Base-by-base conservation (phyloP, 2,113 vertebrate species). In the Anas platyrhynchos region DNA sequence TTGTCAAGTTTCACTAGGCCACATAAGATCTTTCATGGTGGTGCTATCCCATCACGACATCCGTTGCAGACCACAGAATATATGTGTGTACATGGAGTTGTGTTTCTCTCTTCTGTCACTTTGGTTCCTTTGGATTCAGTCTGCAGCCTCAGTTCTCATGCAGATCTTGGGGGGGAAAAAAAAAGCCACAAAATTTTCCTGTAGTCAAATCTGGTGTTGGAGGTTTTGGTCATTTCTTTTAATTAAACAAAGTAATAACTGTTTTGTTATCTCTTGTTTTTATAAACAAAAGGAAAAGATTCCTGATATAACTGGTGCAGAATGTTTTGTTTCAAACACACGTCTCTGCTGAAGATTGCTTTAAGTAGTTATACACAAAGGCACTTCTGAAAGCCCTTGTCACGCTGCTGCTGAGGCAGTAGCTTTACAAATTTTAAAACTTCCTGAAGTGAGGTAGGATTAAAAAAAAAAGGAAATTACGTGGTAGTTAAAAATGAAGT, bases 1-100 rank as follows among this genome's bases (percentile, higher is more conserved):
- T 99, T 95, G 99, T 99, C 48, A 98, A 99, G 97, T 99, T 99
- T 97, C 99, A 99, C 96, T 99, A 97, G 97, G 97, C 93, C 77
- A 77, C 61, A 43, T 77, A 56, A 74, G 94, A 62, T 56, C 44
- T 93, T 95, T 88, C 10, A 67, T 87, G 95, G 97, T 96, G 98
- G 96, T 97, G 97, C 97, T 97, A 97, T 96, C 96, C 92, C 36
- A 65, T 94, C 96, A 92, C 29, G 15, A 97, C 92, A 69, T 89
- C 93, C 52, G 25, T 83, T 89, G 96, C 95, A 95, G 97, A 91
- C 90, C 91, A 87, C 97, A 90, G 97, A 95, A 96, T 82, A 77
- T 69, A 82, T 82, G 44, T 71, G 69, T 91, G 23, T 90, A 84
- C 94, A 58, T 52, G 61, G 48, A 54, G 21, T 54, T 71, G 71